Evolutionary conservation across 2,113 vertebrate genomes (phyloP), one percentile per base, ranked within the genome.

Genomic region (Nycticorax nycticorax): DNA sequence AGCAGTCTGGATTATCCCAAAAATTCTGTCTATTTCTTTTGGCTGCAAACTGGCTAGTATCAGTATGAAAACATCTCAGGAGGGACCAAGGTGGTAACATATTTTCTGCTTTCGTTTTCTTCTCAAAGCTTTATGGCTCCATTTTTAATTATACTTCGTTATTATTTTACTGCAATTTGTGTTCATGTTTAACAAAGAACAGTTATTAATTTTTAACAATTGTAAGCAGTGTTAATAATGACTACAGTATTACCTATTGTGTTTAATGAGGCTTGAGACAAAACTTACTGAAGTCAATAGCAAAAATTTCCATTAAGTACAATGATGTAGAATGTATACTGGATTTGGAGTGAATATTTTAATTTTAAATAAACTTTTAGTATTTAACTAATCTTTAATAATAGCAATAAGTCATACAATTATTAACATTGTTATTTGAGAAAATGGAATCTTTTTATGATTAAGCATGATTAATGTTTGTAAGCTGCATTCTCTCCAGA

Each of bases 181-280:
- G 10, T 48, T 85, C 78, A 73, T 3, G 10, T 24, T 77, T 93
- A 66, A 67, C 60, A 72, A 72, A 78, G 62, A 88, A 18, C 35
- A 26, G 16, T 45, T 92, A 67, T 67, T 89, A 6, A 76, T 52
- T 71, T 88, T 88, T 76, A 64, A 7, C 64, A 68, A 85, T 79
- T 68, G 85, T 39, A 91, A 76, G 2, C 9, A 55, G 24, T 41
- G 6, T 57, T 88, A 83, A 80, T 80, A 84, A 89, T 22, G 6
- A 71, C 35, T 78, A 28, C 24, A 60, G 17, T 63, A 80, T 73
- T 92, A 73, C 27, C 47, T 86, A 37, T 50, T 92, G 32, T 77
- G 68, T 48, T 96, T 89, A 97, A 96, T 80, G 85, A 83, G 50
- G 85, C 82, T 76, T 97, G 67, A 77, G 71, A 83, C 45, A 85